A percentile compares a stretch with the other conserved stretches of the same genome.
phyloP scores from a whole-genome alignment of 2,888 invertebrate species.

The Eristalis tenax region DNA sequence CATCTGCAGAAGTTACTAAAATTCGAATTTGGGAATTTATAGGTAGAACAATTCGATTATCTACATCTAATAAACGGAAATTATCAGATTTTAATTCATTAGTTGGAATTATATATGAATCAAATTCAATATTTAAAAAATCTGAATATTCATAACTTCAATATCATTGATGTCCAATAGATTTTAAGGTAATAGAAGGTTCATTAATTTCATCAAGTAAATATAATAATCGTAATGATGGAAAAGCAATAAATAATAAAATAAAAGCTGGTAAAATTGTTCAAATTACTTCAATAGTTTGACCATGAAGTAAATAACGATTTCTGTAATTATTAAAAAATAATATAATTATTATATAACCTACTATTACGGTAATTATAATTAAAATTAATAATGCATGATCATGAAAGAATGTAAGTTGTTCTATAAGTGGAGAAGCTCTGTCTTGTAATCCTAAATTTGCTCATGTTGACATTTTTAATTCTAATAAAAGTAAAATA shows the following conservation, averaged over 20 bases:
- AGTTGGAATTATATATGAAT: slow-evolving; percentile 84
- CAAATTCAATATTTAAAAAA: slow-evolving; percentile 84
- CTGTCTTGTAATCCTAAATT: too few relatives aligned
- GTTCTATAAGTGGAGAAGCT: too few relatives aligned
- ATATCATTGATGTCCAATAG: slow-evolving; percentile 86
- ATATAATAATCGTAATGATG: slow-evolving; percentile 84
- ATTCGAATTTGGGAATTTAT: slow-evolving; percentile 85
- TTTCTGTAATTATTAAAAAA: too few relatives aligned
- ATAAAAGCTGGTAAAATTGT: too few relatives aligned
- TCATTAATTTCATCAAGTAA: slow-evolving; percentile 85
- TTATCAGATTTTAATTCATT: slow-evolving; percentile 79
- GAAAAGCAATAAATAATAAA: slow-evolving; percentile 85
- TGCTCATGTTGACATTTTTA: too few relatives aligned
- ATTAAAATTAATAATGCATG: too few relatives aligned
- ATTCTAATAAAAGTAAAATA: too few relatives aligned
- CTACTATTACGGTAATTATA: too few relatives aligned
- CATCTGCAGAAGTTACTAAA: slow-evolving; percentile 85
- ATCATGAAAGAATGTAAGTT: too few relatives aligned
- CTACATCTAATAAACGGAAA: slow-evolving; percentile 85
- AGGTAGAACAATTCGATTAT: slow-evolving; percentile 84
- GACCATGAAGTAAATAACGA: too few relatives aligned
- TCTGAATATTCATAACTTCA: slow-evolving; percentile 87
- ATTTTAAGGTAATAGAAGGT: slow-evolving; percentile 84
- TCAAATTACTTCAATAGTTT: too few relatives aligned
- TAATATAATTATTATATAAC: too few relatives aligned